Evolutionary conservation across 2,113 vertebrate species (phyloP).

Genomic region (Actinemys pallida): DNA sequence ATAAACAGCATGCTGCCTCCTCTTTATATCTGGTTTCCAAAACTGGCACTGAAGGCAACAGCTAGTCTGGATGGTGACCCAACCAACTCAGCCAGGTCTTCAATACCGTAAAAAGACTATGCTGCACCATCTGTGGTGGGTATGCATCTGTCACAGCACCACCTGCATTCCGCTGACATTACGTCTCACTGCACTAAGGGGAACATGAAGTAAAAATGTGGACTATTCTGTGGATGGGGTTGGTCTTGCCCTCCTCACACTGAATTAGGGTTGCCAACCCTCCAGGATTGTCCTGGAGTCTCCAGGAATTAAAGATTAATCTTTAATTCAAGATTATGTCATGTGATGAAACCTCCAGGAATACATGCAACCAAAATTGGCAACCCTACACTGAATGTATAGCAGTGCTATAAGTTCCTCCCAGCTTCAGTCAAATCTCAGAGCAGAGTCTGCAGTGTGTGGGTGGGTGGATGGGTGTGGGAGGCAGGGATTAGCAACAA

Average conservation of each 20-base stretch:
- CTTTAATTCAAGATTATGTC: too few species aligned
- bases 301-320: too few species aligned
- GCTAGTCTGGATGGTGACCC: not conserved
- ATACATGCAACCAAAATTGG: too few species aligned
- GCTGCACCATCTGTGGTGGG: not conserved
- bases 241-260: not conserved
- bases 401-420: not conserved
- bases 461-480: not conserved
- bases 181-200: not conserved
- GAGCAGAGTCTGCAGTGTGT: not conserved
- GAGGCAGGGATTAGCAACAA: not conserved
- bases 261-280: not conserved
- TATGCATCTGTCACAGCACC: not conserved
- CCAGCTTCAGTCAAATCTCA: not conserved
- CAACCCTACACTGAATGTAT: accelerated
- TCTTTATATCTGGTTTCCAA: not conserved
- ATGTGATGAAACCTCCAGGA: too few species aligned
- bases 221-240: not conserved
- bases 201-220: accelerated
- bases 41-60: not conserved
- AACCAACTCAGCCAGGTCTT: not conserved
- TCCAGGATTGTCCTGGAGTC: too few species aligned
- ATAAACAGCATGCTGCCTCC: not conserved
- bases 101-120: constrained; percentile 5
- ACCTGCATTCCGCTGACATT: not conserved